These are phyloP conservation scores for Lithobates pipiens DNA, from an alignment of 2,797 vertebrate genomes.

Conservation along the genomic window DNA sequence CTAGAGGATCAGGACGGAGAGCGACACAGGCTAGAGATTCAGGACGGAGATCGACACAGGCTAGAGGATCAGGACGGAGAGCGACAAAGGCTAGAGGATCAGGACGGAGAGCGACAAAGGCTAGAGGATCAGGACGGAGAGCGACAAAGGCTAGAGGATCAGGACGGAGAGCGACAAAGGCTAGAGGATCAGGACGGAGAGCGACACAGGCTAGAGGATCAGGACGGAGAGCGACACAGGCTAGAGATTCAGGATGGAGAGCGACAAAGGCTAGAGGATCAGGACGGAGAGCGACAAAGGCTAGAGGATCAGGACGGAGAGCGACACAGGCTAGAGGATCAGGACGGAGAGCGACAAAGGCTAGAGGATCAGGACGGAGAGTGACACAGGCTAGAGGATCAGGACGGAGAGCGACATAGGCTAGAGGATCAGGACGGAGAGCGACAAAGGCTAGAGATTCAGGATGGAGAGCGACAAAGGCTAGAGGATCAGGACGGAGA, in stretches of 20 bases:
- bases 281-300: background rate
- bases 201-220: background rate
- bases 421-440: background rate
- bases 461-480: too few species aligned
- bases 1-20: background rate
- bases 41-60: background rate
- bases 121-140: background rate
- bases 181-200: background rate
- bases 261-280: too few species aligned
- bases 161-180: background rate
- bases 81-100: background rate
- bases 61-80: background rate
- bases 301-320: background rate
- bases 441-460: background rate
- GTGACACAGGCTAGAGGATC: background rate
- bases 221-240: background rate
- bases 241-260: constrained; percentile 9
- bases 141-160: background rate
- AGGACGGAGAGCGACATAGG: background rate
- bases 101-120: background rate
- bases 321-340: background rate
- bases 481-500: background rate
- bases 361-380: background rate
- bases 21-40: background rate
- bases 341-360: background rate